Percentiles rank a stretch among this genome's conserved stretches.
phyloP scores from a whole-genome alignment of 2,888 invertebrate species.

The Trachelus tabidus region DNA sequence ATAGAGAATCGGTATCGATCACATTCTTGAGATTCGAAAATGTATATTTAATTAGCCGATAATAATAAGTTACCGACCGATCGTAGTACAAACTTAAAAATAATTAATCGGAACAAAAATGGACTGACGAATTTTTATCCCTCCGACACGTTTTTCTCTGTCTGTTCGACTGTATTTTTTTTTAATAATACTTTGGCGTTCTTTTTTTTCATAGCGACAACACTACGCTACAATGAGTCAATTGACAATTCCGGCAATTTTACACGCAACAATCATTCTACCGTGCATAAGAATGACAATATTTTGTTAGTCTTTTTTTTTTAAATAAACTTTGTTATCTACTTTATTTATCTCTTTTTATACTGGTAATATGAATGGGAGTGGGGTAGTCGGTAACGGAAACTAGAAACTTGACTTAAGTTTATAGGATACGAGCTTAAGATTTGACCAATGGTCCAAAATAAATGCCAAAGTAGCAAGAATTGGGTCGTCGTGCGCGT shows the following conservation, averaged over 20 bases:
- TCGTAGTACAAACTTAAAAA: neutral
- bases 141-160: neutral
- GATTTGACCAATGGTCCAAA: constrained; percentile 19
- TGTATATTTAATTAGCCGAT: neutral
- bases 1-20: neutral
- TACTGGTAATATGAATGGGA: neutral
- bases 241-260: neutral
- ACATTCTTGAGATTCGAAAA: neutral
- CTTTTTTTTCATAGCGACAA: neutral
- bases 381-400: neutral
- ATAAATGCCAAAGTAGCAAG: constrained; percentile 22
- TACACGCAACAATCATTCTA: neutral
- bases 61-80: neutral
- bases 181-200: neutral
- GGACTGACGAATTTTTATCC: neutral
- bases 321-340: neutral
- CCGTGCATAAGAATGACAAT: neutral
- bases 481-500: constrained; percentile 6
- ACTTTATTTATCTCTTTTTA: neutral
- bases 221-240: neutral
- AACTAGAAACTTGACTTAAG: neutral
- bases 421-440: constrained; percentile 14
- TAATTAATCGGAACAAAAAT: neutral
- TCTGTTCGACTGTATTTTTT: neutral
- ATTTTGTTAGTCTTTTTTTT: neutral